Percentiles rank a stretch among this genome's conserved stretches.
Evolutionary conservation across 2,113 vertebrate genomes (phyloP).

Genomic region (Myiagra hebetior): DNA sequence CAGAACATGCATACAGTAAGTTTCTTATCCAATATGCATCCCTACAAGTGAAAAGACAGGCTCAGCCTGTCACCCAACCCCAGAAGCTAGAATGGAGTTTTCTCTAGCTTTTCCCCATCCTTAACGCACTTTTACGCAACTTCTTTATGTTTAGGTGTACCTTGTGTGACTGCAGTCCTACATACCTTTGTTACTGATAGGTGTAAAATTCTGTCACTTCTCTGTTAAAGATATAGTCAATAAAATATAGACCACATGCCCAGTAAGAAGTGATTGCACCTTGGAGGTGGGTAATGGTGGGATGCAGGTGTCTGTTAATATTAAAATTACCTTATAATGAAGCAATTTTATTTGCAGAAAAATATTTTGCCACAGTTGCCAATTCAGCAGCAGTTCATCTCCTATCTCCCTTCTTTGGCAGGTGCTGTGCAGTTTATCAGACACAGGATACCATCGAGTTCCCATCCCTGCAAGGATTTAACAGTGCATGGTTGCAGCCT

Average conservation of each 20-base stretch:
- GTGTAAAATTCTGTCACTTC: not conserved
- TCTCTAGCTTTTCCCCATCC: not conserved
- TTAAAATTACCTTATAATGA: not conserved
- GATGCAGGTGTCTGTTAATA: not conserved
- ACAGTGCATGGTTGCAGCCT: too few relatives aligned
- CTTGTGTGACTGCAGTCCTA: not conserved
- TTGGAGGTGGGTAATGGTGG: accelerated
- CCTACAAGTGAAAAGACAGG: not conserved
- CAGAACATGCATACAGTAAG: not conserved
- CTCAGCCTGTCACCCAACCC: not conserved
- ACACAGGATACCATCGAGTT: not conserved
- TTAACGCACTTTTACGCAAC: not conserved
- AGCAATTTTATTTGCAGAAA: not conserved
- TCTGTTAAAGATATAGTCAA: not conserved
- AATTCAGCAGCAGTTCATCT: not conserved
- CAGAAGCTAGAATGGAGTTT: not conserved
- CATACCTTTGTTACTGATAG: not conserved
- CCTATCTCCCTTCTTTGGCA: not conserved
- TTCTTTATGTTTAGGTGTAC: not conserved
- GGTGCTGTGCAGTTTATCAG: not conserved
- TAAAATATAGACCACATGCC: not conserved
- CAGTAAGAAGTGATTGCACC: not conserved
- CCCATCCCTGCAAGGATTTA: not conserved
- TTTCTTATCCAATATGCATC: not conserved
- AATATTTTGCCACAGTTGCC: not conserved